Conservation (phyloP, 2,113 vertebrate species). For the Catagonus wagneri region DNA sequence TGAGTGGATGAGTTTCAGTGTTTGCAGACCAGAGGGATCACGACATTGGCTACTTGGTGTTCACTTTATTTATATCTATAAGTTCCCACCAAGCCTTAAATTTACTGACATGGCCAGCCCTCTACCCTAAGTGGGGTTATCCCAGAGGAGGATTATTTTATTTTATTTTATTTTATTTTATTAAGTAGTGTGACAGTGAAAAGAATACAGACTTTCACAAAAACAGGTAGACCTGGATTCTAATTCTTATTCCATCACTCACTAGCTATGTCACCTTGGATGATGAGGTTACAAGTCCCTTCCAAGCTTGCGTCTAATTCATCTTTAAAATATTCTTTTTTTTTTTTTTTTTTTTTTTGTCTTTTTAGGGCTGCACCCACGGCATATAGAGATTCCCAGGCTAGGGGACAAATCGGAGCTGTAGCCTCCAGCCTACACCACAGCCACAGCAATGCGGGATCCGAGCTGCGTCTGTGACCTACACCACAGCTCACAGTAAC, state of each 20-base stretch:
- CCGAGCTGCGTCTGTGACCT: too few relatives aligned
- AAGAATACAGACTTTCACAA: slow-evolving; percentile 9
- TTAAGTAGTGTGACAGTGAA: neutral
- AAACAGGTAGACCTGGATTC: neutral
- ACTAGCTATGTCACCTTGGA: neutral
- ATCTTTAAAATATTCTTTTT: slow-evolving; percentile 11
- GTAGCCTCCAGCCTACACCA: too few relatives aligned
- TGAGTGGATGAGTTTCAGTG: slow-evolving; percentile 36
- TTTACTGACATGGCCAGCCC: neutral
- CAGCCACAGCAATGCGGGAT: too few relatives aligned
- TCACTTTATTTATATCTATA: slow-evolving; percentile 18
- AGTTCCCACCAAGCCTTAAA: neutral
- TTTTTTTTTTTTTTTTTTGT: neutral
- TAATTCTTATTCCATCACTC: neutral
- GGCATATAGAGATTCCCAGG: too few relatives aligned
- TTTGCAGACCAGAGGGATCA: neutral
- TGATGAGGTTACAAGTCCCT: neutral
- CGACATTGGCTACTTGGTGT: neutral
- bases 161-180: neutral
- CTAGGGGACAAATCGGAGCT: too few relatives aligned
- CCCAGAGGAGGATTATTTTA: neutral
- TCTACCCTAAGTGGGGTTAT: neutral
- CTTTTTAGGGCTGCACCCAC: too few relatives aligned
- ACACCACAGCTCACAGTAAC: too few relatives aligned
- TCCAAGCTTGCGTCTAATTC: neutral